phyloP scores from a whole-genome alignment of 1,140 invertebrate species.

The Aphelinus atriplicis region DNA sequence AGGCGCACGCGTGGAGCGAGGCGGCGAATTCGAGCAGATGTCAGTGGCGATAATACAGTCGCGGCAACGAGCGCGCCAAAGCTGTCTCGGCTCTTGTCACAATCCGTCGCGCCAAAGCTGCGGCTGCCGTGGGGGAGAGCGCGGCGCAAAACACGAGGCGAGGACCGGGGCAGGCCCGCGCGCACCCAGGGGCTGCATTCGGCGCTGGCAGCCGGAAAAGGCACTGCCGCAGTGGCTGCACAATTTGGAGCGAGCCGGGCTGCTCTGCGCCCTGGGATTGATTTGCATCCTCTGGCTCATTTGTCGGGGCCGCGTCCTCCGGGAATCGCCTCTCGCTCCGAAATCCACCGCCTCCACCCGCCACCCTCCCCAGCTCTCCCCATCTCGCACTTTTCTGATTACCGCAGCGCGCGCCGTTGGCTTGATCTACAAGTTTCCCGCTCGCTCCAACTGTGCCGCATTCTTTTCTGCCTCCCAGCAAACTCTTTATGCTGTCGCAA shows the following conservation, averaged over 20 bases:
- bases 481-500: too few relatives aligned
- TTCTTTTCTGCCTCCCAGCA: too few relatives aligned
- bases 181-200: slow-evolving; percentile 55
- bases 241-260: slow-evolving; percentile 51
- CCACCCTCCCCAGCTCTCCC: background rate
- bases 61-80: background rate
- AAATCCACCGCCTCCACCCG: background rate
- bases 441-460: too few relatives aligned
- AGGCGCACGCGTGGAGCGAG: too few relatives aligned
- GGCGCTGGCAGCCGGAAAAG: slow-evolving; percentile 52
- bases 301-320: slow-evolving; percentile 56
- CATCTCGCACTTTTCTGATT: slow-evolving; percentile 31
- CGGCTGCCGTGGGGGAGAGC: background rate
- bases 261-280: slow-evolving; percentile 57
- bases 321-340: slow-evolving; percentile 43
- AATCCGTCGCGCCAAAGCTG: too few relatives aligned
- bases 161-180: slow-evolving; percentile 15
- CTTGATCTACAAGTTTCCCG: too few relatives aligned
- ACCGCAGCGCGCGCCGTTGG: too few relatives aligned
- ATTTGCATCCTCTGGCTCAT: slow-evolving; percentile 65
- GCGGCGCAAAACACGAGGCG: background rate
- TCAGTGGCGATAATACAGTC: slow-evolving; percentile 40
- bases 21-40: slow-evolving; percentile 26
- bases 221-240: slow-evolving; percentile 59
- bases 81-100: too few relatives aligned